Evolutionary conservation across 2,888 invertebrate species (phyloP), one percentile per base, ranked within the genome.

Genomic region (Ochlodes sylvanus): DNA sequence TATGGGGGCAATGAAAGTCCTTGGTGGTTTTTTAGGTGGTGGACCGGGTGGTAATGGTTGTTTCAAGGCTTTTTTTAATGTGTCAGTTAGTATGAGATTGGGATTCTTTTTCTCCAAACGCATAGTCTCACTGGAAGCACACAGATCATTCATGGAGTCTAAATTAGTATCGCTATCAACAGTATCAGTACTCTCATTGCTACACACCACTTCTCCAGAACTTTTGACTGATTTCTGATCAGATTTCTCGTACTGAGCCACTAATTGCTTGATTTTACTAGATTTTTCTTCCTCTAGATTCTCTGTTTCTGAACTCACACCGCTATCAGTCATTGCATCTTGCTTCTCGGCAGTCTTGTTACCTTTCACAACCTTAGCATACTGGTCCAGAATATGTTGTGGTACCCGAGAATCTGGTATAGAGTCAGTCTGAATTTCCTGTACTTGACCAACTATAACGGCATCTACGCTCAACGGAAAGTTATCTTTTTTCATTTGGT

Each of bases 21-120:
- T 85, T 0, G 97, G 97, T 1, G 97, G 97, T 80, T 97, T 97
- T 76, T 95, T 95, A 0, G 97, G 97, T 0, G 97, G 96, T 6
- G 96, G 96, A 0, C 96, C 96, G 4, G 85, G 71, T 0, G 96
- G 96, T 58, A 96, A 78, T 0, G 96, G 96, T 73, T 95, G 94
- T 78, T 95, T 95, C 55, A 96, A 84, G 17, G 95, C 96, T 71
- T 94, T 94, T 79, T 95, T 95, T 42, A 96, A 84, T 0, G 95
- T 95, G 74, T 95, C 95, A 0, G 95, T 93, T 60, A 94, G 73
- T n/a, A 77, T 82, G 56, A 92, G 72, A 73, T 92, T 89, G 2
- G 93, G 93, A 68, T 91, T 93, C 69, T 92, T 92, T 44, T 87
- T 84, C 76, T 92, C 93, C 4, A 92, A 73, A 6, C 82, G 81